phyloP scores from a whole-genome alignment of 2,888 invertebrate species.

The Noctua janthina region DNA sequence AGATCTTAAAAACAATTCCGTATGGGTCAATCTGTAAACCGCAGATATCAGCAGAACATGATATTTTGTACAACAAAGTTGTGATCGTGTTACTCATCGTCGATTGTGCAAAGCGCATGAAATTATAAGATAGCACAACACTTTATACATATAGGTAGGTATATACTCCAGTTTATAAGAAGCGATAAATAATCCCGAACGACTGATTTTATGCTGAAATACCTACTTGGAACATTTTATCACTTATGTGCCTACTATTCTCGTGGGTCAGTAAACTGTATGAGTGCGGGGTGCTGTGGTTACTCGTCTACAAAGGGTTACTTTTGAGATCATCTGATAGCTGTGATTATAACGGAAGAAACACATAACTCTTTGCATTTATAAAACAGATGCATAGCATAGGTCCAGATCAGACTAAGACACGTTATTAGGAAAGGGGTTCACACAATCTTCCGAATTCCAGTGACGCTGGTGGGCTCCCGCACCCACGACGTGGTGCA shows the following conservation, averaged over 20 bases:
- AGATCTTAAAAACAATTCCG: neutral
- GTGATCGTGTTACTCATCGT: neutral
- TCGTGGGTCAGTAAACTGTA: slow-evolving; percentile 26
- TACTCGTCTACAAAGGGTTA: neutral
- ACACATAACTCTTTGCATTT: neutral
- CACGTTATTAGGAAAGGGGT: neutral
- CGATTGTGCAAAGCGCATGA: slow-evolving; percentile 13
- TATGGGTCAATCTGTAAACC: neutral
- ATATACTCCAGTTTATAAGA: slow-evolving; percentile 15
- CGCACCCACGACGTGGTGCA: slow-evolving; percentile 92
- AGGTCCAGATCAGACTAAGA: neutral
- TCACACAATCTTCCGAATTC: neutral
- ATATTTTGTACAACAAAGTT: slow-evolving; percentile 5
- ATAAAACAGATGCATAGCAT: neutral
- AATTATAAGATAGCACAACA: slow-evolving; percentile 10
- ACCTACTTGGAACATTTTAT: slow-evolving; percentile 13
- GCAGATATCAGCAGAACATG: slow-evolving; percentile 1
- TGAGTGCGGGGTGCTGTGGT: neutral
- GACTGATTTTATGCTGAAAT: slow-evolving; percentile 29
- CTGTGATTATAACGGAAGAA: neutral
- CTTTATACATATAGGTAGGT: neutral
- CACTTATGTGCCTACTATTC: neutral
- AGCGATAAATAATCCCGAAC: slow-evolving; percentile 39
- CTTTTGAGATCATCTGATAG: neutral
- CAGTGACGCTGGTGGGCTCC: slow-evolving; percentile 93